These are phyloP conservation scores for Eurois occulta DNA, from an alignment of 2,888 invertebrate species.

Conservation along the genomic window DNA sequence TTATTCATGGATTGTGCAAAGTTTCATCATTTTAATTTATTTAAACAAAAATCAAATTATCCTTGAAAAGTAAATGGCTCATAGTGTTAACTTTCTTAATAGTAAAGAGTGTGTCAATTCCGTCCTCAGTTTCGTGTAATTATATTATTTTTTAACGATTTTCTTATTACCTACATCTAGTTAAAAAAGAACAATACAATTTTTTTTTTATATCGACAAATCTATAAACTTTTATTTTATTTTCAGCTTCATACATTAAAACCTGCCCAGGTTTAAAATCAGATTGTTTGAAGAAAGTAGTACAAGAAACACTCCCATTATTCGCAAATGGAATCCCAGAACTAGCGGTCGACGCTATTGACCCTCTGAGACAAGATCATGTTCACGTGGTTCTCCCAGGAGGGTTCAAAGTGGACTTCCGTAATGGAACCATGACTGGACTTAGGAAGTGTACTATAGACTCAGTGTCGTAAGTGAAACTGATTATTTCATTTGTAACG, in stretches of 20 bases:
- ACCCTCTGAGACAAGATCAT: conserved; percentile 74
- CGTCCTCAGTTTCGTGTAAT: background rate
- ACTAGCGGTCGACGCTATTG: conserved; percentile 73
- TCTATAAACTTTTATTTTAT: background rate
- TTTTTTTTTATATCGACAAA: background rate
- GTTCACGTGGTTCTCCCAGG: conserved; percentile 77
- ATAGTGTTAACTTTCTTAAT: background rate
- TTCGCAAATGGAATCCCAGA: conserved; percentile 80
- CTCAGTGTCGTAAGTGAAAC: conserved; percentile 74
- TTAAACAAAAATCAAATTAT: background rate
- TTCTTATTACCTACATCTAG: background rate
- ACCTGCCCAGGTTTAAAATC: conserved; percentile 76
- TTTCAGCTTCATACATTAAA: conserved; percentile 67
- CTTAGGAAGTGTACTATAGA: conserved; percentile 81
- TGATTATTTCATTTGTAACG: background rate
- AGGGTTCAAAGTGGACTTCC: conserved; percentile 76
- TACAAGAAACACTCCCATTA: conserved; percentile 77
- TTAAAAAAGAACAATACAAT: background rate
- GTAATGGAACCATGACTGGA: conserved; percentile 78
- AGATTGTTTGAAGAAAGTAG: conserved; percentile 78
- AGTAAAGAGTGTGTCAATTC: background rate
- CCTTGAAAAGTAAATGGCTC: background rate
- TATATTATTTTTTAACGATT: background rate
- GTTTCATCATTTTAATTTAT: background rate
- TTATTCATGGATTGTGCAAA: background rate